Evolutionary conservation across 2,888 invertebrate species (phyloP).

Genomic region (Eucera pruinosa): DNA sequence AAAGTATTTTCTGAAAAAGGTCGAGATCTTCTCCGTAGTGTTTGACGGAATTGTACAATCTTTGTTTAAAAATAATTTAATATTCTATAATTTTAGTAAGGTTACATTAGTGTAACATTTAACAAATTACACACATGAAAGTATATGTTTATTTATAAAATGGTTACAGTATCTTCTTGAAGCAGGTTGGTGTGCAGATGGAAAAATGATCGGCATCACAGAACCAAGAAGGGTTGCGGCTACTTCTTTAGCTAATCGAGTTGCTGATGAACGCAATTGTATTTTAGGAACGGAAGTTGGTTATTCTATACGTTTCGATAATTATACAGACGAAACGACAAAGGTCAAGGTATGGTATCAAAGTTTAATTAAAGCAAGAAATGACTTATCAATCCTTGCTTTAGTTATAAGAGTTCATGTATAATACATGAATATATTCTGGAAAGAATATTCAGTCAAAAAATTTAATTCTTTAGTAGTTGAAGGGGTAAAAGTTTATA

Average conservation of each 20-base stretch:
- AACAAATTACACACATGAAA: too few species aligned
- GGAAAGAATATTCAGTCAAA: too few species aligned
- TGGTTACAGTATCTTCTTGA: conserved; percentile 92
- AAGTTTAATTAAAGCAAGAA: background rate
- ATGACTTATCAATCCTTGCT: too few species aligned
- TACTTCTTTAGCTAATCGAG: conserved; percentile 93
- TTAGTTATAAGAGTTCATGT: too few species aligned
- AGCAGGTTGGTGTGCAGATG: conserved; percentile 92
- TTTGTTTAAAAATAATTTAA: background rate
- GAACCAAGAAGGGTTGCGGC: conserved; percentile 97
- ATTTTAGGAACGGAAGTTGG: conserved; percentile 90
- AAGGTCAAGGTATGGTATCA: conserved; percentile 88
- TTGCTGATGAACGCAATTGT: conserved; percentile 91
- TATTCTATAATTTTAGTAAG: background rate
- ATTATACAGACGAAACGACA: conserved; percentile 87
- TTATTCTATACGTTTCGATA: conserved; percentile 93
- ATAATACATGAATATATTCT: too few species aligned
- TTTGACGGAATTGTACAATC: background rate
- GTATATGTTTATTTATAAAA: conserved; percentile 44
- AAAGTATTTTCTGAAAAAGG: background rate
- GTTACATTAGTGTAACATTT: background rate
- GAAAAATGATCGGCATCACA: conserved; percentile 92
- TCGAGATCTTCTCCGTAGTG: background rate
- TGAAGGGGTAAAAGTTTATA: too few species aligned
- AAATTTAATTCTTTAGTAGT: too few species aligned